Conservation (phyloP, 2,797 vertebrate genomes). For the Mus minutoides region DNA sequence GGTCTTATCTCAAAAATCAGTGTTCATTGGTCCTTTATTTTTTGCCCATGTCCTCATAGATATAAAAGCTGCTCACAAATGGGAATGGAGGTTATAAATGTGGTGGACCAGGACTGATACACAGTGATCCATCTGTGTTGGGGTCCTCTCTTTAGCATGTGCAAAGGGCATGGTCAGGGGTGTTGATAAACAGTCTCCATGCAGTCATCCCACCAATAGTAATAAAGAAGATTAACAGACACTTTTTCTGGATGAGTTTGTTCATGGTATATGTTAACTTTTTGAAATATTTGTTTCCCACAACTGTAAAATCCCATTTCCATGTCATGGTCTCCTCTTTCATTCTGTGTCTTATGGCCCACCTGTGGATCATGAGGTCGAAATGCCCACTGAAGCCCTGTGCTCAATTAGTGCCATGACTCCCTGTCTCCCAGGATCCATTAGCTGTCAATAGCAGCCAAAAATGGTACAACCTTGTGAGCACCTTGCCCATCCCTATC, state of each 20-base stretch:
- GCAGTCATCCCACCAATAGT: neutral
- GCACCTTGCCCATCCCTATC: neutral
- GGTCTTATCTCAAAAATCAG: neutral
- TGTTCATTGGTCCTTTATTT: neutral
- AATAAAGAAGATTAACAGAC: neutral
- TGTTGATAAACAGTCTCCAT: neutral
- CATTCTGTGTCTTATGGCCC: neutral
- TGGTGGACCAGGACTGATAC: neutral
- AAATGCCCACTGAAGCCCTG: neutral
- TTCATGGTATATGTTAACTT: slow-evolving; percentile 12
- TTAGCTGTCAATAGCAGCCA: neutral
- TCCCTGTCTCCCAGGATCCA: neutral
- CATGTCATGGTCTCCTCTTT: neutral
- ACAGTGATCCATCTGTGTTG: neutral
- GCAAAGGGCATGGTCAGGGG: neutral
- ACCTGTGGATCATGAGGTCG: neutral
- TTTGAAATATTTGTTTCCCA: slow-evolving; percentile 13
- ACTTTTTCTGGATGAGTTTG: neutral
- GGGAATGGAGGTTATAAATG: neutral
- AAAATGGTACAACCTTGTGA: neutral
- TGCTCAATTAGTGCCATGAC: neutral
- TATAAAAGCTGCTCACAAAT: neutral
- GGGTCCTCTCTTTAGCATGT: neutral
- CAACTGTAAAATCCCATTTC: slow-evolving; percentile 38
- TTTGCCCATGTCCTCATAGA: neutral